phyloP scores from a whole-genome alignment of 2,888 invertebrate species.

The Clivina fossor region DNA sequence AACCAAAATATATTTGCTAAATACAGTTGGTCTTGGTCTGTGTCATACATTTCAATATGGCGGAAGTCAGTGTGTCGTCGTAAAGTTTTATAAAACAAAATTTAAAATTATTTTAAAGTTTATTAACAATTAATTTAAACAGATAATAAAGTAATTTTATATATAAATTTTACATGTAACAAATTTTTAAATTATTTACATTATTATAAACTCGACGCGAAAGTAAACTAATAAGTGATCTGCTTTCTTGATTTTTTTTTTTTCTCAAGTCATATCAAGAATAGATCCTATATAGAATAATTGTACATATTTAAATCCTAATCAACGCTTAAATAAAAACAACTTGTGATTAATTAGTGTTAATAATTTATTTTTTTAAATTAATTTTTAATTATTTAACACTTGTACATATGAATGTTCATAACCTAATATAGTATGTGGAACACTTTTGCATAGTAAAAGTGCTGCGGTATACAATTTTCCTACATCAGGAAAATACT shows the following conservation, averaged over 20 bases:
- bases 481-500: conserved; percentile 1
- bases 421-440: conserved; percentile 19
- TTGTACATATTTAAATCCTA: conserved; percentile 11
- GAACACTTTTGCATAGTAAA: conserved; percentile 4
- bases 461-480: too few relatives aligned
- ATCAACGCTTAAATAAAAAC: conserved; percentile 18
- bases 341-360: conserved; percentile 25
- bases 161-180: conserved; percentile 11
- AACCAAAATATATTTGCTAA: background rate
- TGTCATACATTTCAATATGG: conserved; percentile 50
- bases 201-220: conserved; percentile 5
- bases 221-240: conserved; percentile 1
- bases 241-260: conserved; percentile 13
- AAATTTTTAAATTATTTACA: conserved; percentile 9
- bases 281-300: conserved; percentile 11
- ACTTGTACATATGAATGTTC: conserved; percentile 12
- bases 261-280: conserved; percentile 13
- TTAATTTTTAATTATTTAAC: conserved; percentile 3
- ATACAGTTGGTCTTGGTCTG: conserved; percentile 24
- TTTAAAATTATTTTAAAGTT: conserved; percentile 39
- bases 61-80: conserved; percentile 51
- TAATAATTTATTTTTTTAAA: conserved; percentile 18
- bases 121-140: conserved; percentile 28
- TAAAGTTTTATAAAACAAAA: conserved; percentile 44
- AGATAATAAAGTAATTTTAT: conserved; percentile 26